Evolutionary conservation across 1,140 invertebrate species (phyloP), one percentile per base, ranked within the genome.

Genomic region (Caenorhabditis tropicalis): DNA sequence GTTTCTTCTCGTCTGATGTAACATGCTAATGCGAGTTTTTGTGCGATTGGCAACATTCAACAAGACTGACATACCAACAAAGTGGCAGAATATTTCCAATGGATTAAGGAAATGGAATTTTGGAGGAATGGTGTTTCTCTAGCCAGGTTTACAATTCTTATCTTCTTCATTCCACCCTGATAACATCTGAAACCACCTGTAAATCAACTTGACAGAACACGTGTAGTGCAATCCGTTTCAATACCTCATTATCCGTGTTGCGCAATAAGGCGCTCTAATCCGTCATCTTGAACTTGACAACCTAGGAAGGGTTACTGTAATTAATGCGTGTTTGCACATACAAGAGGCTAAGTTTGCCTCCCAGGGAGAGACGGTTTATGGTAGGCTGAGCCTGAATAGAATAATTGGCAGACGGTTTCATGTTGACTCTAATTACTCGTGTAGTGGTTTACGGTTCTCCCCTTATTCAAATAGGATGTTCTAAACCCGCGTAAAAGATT

Each of bases 261-360:
- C 36, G 65, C 65, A 74, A 74, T n/a, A 24, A 29, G 29, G 65
- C 16, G 9, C 24, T 9, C 33, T 74, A 46, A 74, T 74, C 65
- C 65, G 65, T 74, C 65, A 74, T 74, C 7, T 74, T n/a, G n/a
- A 74, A 74, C 65, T 74, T 74, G 65, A 74, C 65, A 74, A 24
- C 60, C 36, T 70, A n/a, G 60, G 7, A 10, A 21, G 60, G 60
- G 9, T 27, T 74, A 74, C 65, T 74, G 65, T 74, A 74, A 74
- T 74, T 74, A 74, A 24, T 74, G 33, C 36, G 21, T 19, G 29
- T 74, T 5, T 74, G 21, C 43, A 43, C 15, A 36, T 36, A 74
- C 29, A 74, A 29, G 36, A 27, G 4, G 6, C 0, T 19, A 33
- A 33, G 65, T 74, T 74, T 46, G 36, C 65, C 65, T 46, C 36